A percentile compares a stretch with the other conserved stretches of the same genome.
Conservation (phyloP, 2,113 vertebrate species). For the Notarius lentiginosus region DNA sequence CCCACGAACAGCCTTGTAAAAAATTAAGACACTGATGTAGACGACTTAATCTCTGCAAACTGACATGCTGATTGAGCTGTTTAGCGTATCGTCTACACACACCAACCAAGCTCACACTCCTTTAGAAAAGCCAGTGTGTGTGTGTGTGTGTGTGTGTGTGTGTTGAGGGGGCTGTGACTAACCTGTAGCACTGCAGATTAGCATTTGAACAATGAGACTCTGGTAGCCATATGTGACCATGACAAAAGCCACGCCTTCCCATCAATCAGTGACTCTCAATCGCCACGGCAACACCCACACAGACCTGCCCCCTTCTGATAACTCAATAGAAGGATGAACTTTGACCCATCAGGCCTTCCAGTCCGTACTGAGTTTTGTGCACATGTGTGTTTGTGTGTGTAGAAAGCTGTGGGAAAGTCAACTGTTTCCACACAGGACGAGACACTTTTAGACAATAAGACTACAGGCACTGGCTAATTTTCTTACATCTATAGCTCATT, state of each 20-base stretch:
- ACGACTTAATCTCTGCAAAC: constrained; percentile 31
- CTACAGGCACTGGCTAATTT: constrained; percentile 34
- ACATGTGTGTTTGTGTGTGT: constrained; percentile 24
- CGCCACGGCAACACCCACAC: constrained; percentile 56
- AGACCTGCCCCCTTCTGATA: constrained; percentile 65
- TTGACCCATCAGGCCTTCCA: constrained; percentile 57
- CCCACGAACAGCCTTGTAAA: constrained; percentile 15
- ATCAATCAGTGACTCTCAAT: constrained; percentile 57
- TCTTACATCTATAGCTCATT: constrained; percentile 44
- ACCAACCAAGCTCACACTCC: constrained; percentile 40
- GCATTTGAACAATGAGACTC: constrained; percentile 64
- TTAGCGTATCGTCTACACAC: constrained; percentile 38
- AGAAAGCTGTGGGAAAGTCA: constrained; percentile 52
- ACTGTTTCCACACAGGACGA: constrained; percentile 40
- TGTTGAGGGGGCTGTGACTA: constrained; percentile 49
- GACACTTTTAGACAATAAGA: constrained; percentile 38
- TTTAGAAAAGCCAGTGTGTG: constrained; percentile 48
- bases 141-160: constrained; percentile 59
- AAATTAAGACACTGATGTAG: constrained; percentile 36
- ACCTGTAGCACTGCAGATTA: constrained; percentile 58
- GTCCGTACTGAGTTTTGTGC: constrained; percentile 33
- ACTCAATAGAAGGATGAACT: constrained; percentile 70
- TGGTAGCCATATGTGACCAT: constrained; percentile 55
- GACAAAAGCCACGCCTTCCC: constrained; percentile 56
- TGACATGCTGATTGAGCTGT: constrained; percentile 46